Conservation (phyloP, 2,888 invertebrate species). For the Erebia aethiops region DNA sequence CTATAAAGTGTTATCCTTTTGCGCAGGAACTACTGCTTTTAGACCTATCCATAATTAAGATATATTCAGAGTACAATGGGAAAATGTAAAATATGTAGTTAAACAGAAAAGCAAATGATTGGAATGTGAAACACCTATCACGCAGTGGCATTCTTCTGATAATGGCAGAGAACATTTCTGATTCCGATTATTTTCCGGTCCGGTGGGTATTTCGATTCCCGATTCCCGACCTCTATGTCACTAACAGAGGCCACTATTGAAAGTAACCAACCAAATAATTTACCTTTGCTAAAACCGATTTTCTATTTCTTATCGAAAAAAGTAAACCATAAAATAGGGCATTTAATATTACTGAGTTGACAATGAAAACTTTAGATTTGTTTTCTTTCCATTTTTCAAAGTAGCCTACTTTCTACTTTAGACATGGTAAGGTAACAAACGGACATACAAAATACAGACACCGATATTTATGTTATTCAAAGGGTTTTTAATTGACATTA, state of each 20-base stretch:
- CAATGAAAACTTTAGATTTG: no score
- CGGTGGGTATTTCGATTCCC: background rate
- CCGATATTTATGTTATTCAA: no score
- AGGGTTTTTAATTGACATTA: no score
- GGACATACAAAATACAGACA: no score
- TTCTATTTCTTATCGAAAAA: background rate
- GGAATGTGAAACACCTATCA: background rate
- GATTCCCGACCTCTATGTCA: background rate
- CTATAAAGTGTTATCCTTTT: no score
- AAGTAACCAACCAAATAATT: slow-evolving; percentile 1
- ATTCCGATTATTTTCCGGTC: slow-evolving; percentile 13
- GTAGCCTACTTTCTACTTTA: no score
- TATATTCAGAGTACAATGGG: background rate
- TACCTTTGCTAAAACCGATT: background rate
- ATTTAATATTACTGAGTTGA: no score
- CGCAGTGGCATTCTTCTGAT: background rate
- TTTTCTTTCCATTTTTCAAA: no score
- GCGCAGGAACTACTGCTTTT: no score
- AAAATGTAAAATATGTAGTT: background rate
- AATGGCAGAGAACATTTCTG: background rate
- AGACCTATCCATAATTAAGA: no score
- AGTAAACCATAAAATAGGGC: background rate
- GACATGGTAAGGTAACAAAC: no score
- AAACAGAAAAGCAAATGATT: background rate
- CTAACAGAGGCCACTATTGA: background rate